phyloP scores from a whole-genome alignment of 2,797 vertebrate genomes.

The Pagetopsis macropterus region DNA sequence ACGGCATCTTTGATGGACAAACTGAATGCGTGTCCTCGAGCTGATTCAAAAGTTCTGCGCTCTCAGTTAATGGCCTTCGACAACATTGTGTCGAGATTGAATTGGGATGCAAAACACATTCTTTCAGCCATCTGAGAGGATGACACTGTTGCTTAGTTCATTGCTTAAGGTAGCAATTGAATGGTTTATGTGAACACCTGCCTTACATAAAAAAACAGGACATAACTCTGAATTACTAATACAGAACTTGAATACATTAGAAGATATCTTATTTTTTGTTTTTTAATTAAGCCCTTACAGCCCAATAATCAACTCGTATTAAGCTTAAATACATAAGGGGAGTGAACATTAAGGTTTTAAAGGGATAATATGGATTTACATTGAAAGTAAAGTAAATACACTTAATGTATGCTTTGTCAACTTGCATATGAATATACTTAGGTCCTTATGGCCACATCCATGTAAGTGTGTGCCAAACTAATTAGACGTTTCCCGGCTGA shows the following conservation, averaged over 20 bases:
- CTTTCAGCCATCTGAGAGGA: constrained; percentile 35
- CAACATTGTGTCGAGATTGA: constrained; percentile 55
- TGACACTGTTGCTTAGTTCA: constrained; percentile 31
- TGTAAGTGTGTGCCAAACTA: constrained; percentile 35
- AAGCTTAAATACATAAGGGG: neutral
- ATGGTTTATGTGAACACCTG: constrained; percentile 14
- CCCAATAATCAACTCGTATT: neutral
- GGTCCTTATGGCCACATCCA: constrained; percentile 26
- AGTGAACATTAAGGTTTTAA: neutral
- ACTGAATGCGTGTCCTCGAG: constrained; percentile 55
- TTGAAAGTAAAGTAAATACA: neutral
- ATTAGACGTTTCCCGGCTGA: constrained; percentile 51
- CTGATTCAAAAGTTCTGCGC: constrained; percentile 61
- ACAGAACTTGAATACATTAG: constrained; percentile 7
- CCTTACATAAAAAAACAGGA: neutral
- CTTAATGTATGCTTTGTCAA: constrained; percentile 7
- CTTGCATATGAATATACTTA: constrained; percentile 21
- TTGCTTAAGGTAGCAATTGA: constrained; percentile 22
- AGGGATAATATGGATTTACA: neutral
- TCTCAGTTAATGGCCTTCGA: constrained; percentile 65
- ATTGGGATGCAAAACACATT: constrained; percentile 54
- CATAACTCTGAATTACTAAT: constrained; percentile 15
- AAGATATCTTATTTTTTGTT: neutral
- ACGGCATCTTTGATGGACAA: constrained; percentile 75
- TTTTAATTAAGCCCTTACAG: neutral